Conservation (phyloP, 2,888 invertebrate genomes). For the Caenorhabditis afra region DNA sequence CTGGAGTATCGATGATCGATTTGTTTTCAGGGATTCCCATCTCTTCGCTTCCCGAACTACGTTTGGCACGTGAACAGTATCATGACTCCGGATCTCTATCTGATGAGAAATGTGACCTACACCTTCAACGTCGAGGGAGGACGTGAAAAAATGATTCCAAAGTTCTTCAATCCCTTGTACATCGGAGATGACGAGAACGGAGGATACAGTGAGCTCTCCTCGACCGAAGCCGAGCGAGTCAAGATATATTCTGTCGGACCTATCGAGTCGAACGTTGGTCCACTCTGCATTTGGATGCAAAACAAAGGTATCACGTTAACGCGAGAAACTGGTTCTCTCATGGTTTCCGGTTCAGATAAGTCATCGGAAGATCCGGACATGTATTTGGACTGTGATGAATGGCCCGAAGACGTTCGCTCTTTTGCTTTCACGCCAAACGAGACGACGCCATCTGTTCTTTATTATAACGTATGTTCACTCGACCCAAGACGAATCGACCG, state of each 20-base stretch:
- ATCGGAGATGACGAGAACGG: conserved; percentile 90
- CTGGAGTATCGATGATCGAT: conserved; percentile 11
- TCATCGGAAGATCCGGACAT: conserved; percentile 80
- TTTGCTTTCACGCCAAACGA: conserved; percentile 88
- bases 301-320: conserved; percentile 84
- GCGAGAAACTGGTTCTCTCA: neutral
- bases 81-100: conserved; percentile 90
- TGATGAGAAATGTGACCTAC: conserved; percentile 90
- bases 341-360: conserved; percentile 75
- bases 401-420: conserved; percentile 57
- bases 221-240: conserved; percentile 83
- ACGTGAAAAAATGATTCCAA: conserved; percentile 87
- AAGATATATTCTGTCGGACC: conserved; percentile 58
- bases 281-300: conserved; percentile 87
- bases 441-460: conserved; percentile 90
- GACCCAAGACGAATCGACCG: neutral
- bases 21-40: conserved; percentile 61
- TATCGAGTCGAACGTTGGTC: conserved; percentile 85
- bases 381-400: conserved; percentile 84
- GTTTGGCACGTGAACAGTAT: conserved; percentile 95
- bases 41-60: conserved; percentile 83
- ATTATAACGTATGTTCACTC: conserved; percentile 82
- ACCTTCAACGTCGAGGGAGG: conserved; percentile 89
- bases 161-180: conserved; percentile 90
- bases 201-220: conserved; percentile 87